Evolutionary conservation across 2,888 invertebrate genomes (phyloP), one percentile per base, ranked within the genome.

Genomic region (Drosophila gaucha): DNA sequence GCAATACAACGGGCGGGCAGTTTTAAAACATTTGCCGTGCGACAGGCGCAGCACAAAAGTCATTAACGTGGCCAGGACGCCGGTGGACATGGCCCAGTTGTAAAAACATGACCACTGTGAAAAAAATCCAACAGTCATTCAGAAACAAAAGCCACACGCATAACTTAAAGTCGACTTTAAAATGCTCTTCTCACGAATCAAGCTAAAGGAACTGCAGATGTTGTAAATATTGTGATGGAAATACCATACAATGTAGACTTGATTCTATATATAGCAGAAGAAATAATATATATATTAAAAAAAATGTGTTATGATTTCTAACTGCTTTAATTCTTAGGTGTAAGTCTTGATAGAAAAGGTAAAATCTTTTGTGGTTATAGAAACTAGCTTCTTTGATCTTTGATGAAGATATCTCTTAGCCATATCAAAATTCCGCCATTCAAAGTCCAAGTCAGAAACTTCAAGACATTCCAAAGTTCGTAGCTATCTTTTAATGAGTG

Each of bases 21-120:
- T 86, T 88, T 88, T 80, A 84, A 83, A 84, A 84, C 88, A 84
- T 84, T 84, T 83, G 88, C 88, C 82, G 69, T 82, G 87, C 72
- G 86, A 82, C 82, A 69, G 83, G 82, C 74, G 63, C 73, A 78
- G 86, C 86, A 84, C 88, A 88, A 88, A 88, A 85, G 84, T 85
- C 84, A 85, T 85, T 85, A 85, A 88, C 84, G 88, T 86, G 68
- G 80, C 85, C 78, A 67, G 78, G 75, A 63, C 84, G 72, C 72
- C 66, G 52, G 78, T 83, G 80, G 80, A 86, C 86, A 84, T 84
- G 84, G 80, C 80, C 86, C 86, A 80, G 86, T 86, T 84, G 80
- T 82, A 82, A 83, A 87, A 83, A 83, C 86, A 87, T 71, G 79
- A 87, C 83, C 87, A 83, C 79, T 82, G 87, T 78, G 85, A 85